phyloP scores from a whole-genome alignment of 2,113 vertebrate genomes.

The Antechinus flavipes region DNA sequence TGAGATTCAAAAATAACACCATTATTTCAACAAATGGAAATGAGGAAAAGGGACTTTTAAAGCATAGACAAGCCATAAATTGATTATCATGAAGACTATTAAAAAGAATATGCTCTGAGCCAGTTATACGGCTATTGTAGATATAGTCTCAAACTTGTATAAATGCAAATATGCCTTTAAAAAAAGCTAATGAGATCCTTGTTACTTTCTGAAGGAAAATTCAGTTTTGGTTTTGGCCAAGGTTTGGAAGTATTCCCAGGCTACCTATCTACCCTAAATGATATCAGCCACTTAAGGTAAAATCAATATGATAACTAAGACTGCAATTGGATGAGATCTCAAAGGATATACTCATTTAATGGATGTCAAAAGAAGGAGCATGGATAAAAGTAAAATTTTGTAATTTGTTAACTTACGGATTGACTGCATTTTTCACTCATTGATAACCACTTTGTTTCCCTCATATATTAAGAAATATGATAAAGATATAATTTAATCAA shows the following conservation, averaged over 20 bases:
- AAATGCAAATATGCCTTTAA: slow-evolving; percentile 57
- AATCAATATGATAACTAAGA: slow-evolving; percentile 49
- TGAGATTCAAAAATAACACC: neutral
- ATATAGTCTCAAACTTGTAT: slow-evolving; percentile 51
- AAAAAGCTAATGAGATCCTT: slow-evolving; percentile 76
- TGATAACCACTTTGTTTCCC: neutral
- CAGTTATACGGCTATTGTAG: slow-evolving; percentile 13
- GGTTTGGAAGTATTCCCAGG: slow-evolving; percentile 57
- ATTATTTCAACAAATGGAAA: neutral
- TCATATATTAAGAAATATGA: neutral
- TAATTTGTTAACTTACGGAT: neutral
- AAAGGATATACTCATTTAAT: slow-evolving; percentile 45
- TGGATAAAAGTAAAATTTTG: neutral
- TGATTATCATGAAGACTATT: neutral
- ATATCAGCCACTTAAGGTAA: slow-evolving; percentile 59
- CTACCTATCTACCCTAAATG: slow-evolving; percentile 57
- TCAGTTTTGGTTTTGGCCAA: slow-evolving; percentile 66
- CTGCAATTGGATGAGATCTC: slow-evolving; percentile 12
- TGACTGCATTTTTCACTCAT: neutral
- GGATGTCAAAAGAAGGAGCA: neutral
- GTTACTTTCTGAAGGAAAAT: slow-evolving; percentile 66
- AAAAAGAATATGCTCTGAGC: neutral
- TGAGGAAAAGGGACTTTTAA: neutral
- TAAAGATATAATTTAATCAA: neutral
- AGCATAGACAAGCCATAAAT: neutral